Percentiles rank a stretch among this genome's conserved stretches.
phyloP scores from a whole-genome alignment of 2,888 invertebrate genomes.

The Actias luna region DNA sequence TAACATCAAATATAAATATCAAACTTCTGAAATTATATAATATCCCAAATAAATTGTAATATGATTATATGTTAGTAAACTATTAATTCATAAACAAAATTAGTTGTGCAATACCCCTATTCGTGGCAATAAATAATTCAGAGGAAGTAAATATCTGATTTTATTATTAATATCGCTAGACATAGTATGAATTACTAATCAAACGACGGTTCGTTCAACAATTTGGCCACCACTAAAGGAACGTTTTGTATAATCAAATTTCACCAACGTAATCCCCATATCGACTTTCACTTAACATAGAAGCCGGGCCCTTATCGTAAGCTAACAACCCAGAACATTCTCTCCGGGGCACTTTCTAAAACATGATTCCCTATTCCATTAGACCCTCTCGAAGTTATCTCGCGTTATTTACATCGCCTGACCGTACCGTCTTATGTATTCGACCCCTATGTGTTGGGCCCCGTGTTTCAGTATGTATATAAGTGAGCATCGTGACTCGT shows the following conservation, averaged over 20 bases:
- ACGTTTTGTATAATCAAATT: constrained; percentile 70
- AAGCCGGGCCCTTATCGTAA: constrained; percentile 47
- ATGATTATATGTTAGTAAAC: too few relatives aligned
- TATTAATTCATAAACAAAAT: not conserved
- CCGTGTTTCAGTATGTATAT: constrained; percentile 55
- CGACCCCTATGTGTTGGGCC: constrained; percentile 66
- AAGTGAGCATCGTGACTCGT: constrained; percentile 65
- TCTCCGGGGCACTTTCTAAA: constrained; percentile 77
- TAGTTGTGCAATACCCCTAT: not conserved
- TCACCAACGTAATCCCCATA: constrained; percentile 62
- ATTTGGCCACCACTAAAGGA: constrained; percentile 41
- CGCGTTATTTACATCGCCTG: constrained; percentile 81
- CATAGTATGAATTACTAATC: constrained; percentile 13
- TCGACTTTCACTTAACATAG: constrained; percentile 75
- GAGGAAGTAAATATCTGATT: not conserved
- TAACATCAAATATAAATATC: too few relatives aligned
- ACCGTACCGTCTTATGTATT: constrained; percentile 78
- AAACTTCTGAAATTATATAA: too few relatives aligned
- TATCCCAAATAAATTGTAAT: too few relatives aligned
- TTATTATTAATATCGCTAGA: constrained; percentile 25
- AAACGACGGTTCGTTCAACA: constrained; percentile 3
- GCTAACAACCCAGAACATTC: constrained; percentile 72
- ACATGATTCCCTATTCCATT: constrained; percentile 80
- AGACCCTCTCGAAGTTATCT: constrained; percentile 79
- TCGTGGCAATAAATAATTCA: not conserved